A percentile compares a stretch with the other conserved stretches of the same genome.
These are phyloP conservation scores for Dryadula phaetusa DNA, from an alignment of 2,888 invertebrate species.

Conservation along the genomic window DNA sequence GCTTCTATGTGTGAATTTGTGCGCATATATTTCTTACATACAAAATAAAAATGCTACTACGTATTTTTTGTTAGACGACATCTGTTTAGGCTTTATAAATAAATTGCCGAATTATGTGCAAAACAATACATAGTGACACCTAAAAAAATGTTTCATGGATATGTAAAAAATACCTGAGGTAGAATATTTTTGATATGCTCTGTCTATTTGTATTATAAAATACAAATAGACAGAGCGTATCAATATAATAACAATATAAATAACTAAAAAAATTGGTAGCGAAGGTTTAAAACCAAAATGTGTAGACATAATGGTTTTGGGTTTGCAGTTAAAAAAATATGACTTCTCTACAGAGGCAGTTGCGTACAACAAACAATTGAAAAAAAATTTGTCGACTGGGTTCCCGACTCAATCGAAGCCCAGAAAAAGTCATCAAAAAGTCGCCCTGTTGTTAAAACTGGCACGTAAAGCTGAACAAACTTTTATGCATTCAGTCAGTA, in stretches of 20 bases:
- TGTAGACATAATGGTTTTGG: not conserved
- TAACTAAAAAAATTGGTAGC: too few relatives aligned
- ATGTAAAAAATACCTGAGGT: too few relatives aligned
- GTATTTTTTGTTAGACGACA: not conserved
- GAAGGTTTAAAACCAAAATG: not conserved
- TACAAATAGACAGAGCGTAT: too few relatives aligned
- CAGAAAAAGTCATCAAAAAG: slow-evolving; percentile 60
- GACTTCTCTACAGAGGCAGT: slow-evolving; percentile 13
- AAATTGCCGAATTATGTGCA: too few relatives aligned
- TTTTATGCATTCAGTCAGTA: slow-evolving; percentile 60
- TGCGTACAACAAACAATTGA: slow-evolving; percentile 23
- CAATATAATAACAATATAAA: too few relatives aligned
- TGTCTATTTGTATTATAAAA: too few relatives aligned
- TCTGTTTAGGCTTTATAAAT: not conserved
- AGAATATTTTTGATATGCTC: too few relatives aligned
- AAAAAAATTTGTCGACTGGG: slow-evolving; percentile 53
- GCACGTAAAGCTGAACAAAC: slow-evolving; percentile 65
- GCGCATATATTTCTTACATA: not conserved
- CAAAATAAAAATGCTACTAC: not conserved
- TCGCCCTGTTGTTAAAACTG: slow-evolving; percentile 67
- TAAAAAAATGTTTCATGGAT: too few relatives aligned
- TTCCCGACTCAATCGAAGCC: slow-evolving; percentile 55
- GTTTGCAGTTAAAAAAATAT: slow-evolving; percentile 37
- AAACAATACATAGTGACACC: too few relatives aligned
- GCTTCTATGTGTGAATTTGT: slow-evolving; percentile 15